Evolutionary conservation across 2,888 invertebrate species (phyloP), one percentile per base, ranked within the genome.

Genomic region (Pachycephus smyrnensis): DNA sequence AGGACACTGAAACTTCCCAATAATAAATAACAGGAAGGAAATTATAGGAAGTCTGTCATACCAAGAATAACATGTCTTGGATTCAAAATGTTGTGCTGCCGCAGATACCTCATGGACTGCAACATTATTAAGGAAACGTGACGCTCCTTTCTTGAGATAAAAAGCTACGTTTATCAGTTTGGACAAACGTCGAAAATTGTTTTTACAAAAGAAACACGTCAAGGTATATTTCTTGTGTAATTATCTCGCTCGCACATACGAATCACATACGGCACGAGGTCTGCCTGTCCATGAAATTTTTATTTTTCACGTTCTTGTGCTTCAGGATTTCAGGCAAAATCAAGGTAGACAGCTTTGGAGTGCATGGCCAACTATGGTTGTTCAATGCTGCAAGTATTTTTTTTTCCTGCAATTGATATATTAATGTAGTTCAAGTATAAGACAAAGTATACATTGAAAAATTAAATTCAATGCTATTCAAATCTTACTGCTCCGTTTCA

Each of bases 1-100:
- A 75, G 71, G 75, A 69, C 30, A 37, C 82, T 82, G 74, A 68
- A 78, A 79, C 15, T n/a, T 32, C 15, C 36, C 31, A 74, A 74
- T 23, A 68, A 33, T 74, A 31, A 33, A 4, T 31, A 74, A 55
- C 31, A 12, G 73, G 11, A 15, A 11, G 4, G 4, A 9, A 4
- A 73, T 55, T 23, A 55, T 2, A 55, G 55, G 55, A 31, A n/a
- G 23, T 32, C 4, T 3, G 73, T 37, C 31, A 32, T 81, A 79
- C 77, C 77, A 68, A 73, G 33, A 31, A 36, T 68, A n/a, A 77
- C 71, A 37, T 75, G 76, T 68, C 76, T 77, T 30, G 73, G 15
- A 37, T 73, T 77, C 30, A 77, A 75, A 75, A 78, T 75, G 12
- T 73, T 77, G 33, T 68, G 69, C 32, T 77, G 76, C 68, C 75